Evolutionary conservation across 2,797 vertebrate genomes (phyloP).

Genomic region (Crypturellus tataupa): DNA sequence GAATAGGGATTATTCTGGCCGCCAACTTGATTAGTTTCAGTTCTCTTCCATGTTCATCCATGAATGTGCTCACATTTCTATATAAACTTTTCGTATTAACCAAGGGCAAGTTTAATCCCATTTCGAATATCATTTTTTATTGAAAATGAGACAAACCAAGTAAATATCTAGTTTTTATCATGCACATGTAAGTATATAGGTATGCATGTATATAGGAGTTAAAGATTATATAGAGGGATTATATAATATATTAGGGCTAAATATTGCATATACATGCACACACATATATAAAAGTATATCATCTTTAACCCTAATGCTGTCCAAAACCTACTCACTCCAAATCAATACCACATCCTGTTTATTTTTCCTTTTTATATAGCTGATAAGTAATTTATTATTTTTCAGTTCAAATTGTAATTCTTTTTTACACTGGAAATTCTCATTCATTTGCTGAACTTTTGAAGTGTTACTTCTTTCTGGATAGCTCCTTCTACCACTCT

Average conservation of each 20-base stretch:
- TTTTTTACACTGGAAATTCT: background rate
- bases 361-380: background rate
- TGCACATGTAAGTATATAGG: background rate
- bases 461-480: background rate
- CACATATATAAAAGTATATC: accelerated
- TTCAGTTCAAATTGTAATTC: background rate
- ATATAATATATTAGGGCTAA: background rate
- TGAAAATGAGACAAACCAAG: background rate
- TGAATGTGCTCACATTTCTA: background rate
- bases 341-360: background rate
- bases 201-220: background rate
- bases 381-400: background rate
- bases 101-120: background rate
- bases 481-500: background rate
- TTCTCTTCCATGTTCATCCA: background rate
- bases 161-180: background rate
- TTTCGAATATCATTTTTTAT: accelerated
- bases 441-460: background rate
- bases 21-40: background rate
- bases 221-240: background rate
- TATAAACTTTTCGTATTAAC: background rate
- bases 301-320: background rate
- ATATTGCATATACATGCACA: too few species aligned
- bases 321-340: background rate
- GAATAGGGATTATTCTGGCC: background rate